A percentile compares a stretch with the other conserved stretches of the same genome.
phyloP scores from a whole-genome alignment of 2,888 invertebrate genomes.

The Spisula subtruncata region DNA sequence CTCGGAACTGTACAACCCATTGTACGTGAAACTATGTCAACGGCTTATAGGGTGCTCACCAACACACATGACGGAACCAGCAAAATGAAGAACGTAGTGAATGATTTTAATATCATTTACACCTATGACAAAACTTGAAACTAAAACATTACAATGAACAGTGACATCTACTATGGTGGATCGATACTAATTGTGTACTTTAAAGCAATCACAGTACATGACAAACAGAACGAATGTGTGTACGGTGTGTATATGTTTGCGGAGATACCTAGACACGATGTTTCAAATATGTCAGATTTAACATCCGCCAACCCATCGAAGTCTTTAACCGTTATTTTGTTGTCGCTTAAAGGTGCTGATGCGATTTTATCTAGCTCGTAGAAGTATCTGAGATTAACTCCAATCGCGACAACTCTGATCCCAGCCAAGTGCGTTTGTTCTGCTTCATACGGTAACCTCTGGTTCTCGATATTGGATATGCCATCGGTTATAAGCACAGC shows the following conservation, averaged over 20 bases:
- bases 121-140: background rate
- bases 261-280: conserved; percentile 61
- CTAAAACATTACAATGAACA: background rate
- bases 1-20: too few species aligned
- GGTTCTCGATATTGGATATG: conserved; percentile 79
- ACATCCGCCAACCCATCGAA: conserved; percentile 70
- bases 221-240: background rate
- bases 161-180: background rate
- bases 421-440: conserved; percentile 56
- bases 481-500: conserved; percentile 82
- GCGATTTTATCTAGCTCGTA: conserved; percentile 75
- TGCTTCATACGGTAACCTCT: conserved; percentile 73
- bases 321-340: conserved; percentile 71
- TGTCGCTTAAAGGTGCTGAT: conserved; percentile 68
- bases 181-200: background rate
- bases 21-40: too few species aligned
- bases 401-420: conserved; percentile 76
- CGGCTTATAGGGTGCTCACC: too few species aligned
- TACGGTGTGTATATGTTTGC: background rate
- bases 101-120: background rate
- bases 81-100: background rate
- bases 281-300: conserved; percentile 60
- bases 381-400: conserved; percentile 72
- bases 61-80: too few species aligned
- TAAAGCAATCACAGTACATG: background rate